A percentile compares a stretch with the other conserved stretches of the same genome.
Evolutionary conservation across 2,113 vertebrate genomes (phyloP).

Genomic region (Spizaetus ornatus): DNA sequence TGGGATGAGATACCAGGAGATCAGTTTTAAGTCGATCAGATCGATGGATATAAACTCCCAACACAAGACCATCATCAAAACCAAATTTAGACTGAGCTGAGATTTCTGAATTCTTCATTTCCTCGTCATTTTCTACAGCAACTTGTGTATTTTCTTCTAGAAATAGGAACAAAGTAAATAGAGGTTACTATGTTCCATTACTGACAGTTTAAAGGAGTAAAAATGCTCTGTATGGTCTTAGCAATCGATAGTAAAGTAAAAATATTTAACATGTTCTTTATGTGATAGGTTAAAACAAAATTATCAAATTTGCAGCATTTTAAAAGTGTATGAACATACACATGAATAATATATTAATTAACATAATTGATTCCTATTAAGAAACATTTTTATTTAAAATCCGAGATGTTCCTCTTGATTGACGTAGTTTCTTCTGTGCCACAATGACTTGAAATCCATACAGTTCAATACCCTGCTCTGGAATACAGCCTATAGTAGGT

Average conservation of each 20-base stretch:
- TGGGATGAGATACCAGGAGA: conserved; percentile 86
- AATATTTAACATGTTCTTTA: not conserved
- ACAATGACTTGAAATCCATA: not conserved
- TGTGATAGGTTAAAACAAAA: not conserved
- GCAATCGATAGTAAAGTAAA: not conserved
- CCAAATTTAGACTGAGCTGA: conserved; percentile 49
- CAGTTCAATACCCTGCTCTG: not conserved
- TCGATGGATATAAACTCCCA: conserved; percentile 89
- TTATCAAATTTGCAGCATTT: not conserved
- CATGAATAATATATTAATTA: not conserved
- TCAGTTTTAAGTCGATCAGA: conserved; percentile 87
- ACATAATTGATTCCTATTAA: not conserved
- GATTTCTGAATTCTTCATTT: conserved; percentile 62
- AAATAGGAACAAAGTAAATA: conserved; percentile 23
- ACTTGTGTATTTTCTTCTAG: conserved; percentile 55
- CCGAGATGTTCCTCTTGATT: not conserved
- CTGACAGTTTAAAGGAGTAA: not conserved
- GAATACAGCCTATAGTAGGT: not conserved
- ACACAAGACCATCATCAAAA: conserved; percentile 83
- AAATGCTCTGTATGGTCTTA: not conserved
- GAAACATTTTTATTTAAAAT: not conserved
- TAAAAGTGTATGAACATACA: not conserved
- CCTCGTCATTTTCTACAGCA: conserved; percentile 47
- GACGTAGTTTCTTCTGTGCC: not conserved
- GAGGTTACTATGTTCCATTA: not conserved